Evolutionary conservation across 2,113 vertebrate species (phyloP).

Genomic region (Stercorarius parasiticus): DNA sequence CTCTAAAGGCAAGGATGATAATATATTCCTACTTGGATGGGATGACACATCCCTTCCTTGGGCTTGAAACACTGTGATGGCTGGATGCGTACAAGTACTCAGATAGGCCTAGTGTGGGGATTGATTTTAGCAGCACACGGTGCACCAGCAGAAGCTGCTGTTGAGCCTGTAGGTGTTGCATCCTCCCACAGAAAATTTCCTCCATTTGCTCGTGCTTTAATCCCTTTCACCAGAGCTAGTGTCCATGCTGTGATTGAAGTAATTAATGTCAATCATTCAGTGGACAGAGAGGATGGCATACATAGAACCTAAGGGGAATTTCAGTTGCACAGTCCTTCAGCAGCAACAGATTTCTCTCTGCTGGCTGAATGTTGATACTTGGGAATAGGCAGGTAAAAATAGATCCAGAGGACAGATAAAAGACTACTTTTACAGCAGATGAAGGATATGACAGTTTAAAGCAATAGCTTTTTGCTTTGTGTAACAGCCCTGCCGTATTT

Average conservation of each 20-base stretch:
- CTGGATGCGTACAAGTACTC: background rate
- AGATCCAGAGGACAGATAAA: conserved; percentile 40
- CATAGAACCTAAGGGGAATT: background rate
- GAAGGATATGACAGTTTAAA: conserved; percentile 42
- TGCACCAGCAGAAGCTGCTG: background rate
- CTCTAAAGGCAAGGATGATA: background rate
- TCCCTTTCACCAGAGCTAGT: background rate
- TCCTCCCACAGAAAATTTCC: background rate
- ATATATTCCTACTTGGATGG: background rate
- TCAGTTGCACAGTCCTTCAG: background rate
- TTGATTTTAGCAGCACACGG: background rate
- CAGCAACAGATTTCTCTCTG: conserved; percentile 20
- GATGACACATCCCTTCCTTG: background rate
- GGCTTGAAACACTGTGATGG: background rate
- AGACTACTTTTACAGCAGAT: conserved; percentile 28
- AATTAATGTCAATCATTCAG: conserved; percentile 53
- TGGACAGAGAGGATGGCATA: background rate
- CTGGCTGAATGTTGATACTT: background rate
- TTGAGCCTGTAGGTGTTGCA: background rate
- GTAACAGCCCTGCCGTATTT: background rate
- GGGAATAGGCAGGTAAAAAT: conserved; percentile 25
- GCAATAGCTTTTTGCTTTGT: conserved; percentile 24
- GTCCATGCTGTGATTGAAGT: conserved; percentile 50
- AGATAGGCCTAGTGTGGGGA: background rate
- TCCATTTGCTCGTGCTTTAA: background rate